Evolutionary conservation across 2,888 invertebrate genomes (phyloP).

Genomic region (Hyposoter didymator): DNA sequence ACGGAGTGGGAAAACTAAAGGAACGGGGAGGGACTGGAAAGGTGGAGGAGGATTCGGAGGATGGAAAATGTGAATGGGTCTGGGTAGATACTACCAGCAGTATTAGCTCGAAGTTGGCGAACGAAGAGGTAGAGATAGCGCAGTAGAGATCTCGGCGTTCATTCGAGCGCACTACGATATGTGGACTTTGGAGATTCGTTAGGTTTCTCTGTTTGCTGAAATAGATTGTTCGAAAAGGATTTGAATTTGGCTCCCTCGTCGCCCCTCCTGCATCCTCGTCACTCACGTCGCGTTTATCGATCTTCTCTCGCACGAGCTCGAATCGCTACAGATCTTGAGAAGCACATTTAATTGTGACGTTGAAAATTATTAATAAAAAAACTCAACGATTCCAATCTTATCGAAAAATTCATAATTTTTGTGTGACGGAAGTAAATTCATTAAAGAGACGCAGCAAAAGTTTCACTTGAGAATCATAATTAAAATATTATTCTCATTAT

Average conservation of each 20-base stretch:
- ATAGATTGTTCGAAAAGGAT: slow-evolving; percentile 70
- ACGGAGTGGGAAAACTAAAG: slow-evolving; percentile 44
- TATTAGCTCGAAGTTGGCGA: slow-evolving; percentile 71
- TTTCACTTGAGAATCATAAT: neutral
- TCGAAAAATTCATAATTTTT: neutral
- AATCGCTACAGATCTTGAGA: neutral
- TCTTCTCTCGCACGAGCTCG: neutral
- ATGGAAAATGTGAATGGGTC: slow-evolving; percentile 71
- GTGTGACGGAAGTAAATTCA: neutral
- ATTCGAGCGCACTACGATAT: slow-evolving; percentile 70
- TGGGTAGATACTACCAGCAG: slow-evolving; percentile 64
- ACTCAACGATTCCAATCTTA: neutral
- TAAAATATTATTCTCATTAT: slow-evolving; percentile 4
- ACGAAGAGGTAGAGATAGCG: slow-evolving; percentile 55
- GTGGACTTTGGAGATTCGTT: slow-evolving; percentile 72
- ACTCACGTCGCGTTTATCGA: slow-evolving; percentile 40
- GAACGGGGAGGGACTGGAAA: slow-evolving; percentile 7
- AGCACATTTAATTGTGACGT: neutral
- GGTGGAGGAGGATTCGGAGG: neutral
- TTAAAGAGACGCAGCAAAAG: neutral
- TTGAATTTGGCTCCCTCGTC: slow-evolving; percentile 34
- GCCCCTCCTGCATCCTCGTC: slow-evolving; percentile 4
- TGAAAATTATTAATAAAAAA: slow-evolving; percentile 1
- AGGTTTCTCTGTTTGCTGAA: slow-evolving; percentile 69
- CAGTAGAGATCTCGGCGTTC: slow-evolving; percentile 58